Evolutionary conservation across 2,113 vertebrate species (phyloP), one percentile per base, ranked within the genome.

Genomic region (Gadus chalcogrammus): DNA sequence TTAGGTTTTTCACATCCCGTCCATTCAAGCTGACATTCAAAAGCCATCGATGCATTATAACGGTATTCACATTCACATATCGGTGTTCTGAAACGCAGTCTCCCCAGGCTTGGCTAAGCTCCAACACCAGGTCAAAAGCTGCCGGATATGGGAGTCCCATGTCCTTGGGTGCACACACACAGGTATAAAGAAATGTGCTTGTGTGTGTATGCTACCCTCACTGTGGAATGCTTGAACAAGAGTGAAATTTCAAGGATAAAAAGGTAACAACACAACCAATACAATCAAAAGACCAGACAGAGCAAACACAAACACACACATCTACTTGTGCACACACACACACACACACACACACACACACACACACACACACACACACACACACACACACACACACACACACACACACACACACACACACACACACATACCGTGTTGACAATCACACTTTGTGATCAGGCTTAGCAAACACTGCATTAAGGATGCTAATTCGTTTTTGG

Each of bases 401-500:
- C 38, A 42, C 38, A 55, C 18, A 15, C 18, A 28, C 20, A 16
- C 38, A 31, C 42, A 48, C 42, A 48, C 42, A 48, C 42, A 48
- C 42, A 48, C 38, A 55, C 18, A 15, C 18, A 48, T 13, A 73
- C 73, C 68, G 60, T 69, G 81, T 78, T 76, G 74, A 77, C 69
- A 82, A 81, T 82, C 81, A 72, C 78, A 75, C 75, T 85, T 87
- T 80, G 87, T 81, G 75, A 85, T 84, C 69, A 52, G 64, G 68
- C 80, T 79, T 79, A 79, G 82, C 82, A 83, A 77, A 77, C 80
- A 82, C 80, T 82, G 81, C 83, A 87, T 70, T 79, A 74, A 83
- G 75, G 83, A 88, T 83, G 85, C 84, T 82, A 85, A 90, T 89
- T 64, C 79, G 76, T 82, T 79, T 85, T 42, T n/a, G 15, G 70